Base-by-base conservation (phyloP, 2,797 vertebrate species). In the Tinamus major region DNA sequence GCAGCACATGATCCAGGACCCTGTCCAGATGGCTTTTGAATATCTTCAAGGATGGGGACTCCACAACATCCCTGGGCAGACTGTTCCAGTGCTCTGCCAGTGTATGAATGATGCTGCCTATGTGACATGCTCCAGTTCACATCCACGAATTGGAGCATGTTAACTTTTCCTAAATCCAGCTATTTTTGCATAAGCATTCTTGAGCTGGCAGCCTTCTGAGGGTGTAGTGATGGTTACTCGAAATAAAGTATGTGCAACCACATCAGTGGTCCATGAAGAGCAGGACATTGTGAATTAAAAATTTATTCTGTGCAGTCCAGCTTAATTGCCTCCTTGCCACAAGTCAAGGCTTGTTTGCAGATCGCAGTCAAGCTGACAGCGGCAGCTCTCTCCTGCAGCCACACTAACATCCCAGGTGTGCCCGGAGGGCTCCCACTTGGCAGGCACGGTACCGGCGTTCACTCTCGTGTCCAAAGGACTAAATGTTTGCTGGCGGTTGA, bases 381-480 rank as follows among this genome's bases (percentile, higher is more conserved):
- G 42, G 78, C 78, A 69, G 51, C 58, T 89, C 92, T 75, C 51
- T 94, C 17, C 46, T 58, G 14, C 42, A 48, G 77, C 8, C 37
- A 61, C 56, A 74, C 3, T 19, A 39, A 42, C 41, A 48, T 68
- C 46, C 71, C 29, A 82, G 48, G 46, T 26, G 69, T 2, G 44
- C 35, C 71, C 64, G 23, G 2, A 41, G 61, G 91, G 55, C 18
- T 87, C 61, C 33, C 51, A 19, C 1, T 2, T 12, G 76, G 4
- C 13, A 65, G 33, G 24, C 14, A 56, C 9, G 31, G 15, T 75
- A 44, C 48, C 37, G 31, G 68, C 92, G 87, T 42, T 70, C 42
- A 86, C 71, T 35, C 75, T 93, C 65, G 16, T 14, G 59, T 94
- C 94, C 69, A 89, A 95, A 71, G 26, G 41, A 55, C 8, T 41